Evolutionary conservation across 2,797 vertebrate species (phyloP), one percentile per base, ranked within the genome.

Genomic region (Eulemur rubriventer): DNA sequence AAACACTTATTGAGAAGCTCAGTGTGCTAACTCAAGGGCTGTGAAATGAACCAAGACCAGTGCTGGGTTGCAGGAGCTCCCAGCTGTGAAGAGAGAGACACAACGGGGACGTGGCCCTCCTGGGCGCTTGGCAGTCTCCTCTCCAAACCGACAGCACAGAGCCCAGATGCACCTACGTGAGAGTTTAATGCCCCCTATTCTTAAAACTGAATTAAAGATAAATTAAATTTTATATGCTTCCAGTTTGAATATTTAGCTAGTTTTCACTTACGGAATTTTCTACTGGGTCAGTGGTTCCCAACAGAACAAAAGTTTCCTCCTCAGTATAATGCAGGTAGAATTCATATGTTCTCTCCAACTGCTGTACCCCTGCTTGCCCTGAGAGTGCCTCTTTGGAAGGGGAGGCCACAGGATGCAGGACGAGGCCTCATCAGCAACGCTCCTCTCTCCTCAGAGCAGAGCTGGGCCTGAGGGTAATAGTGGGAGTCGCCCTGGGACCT

Each of bases 151-250:
- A 72, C 57, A 81, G 59, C 67, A 24, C 20, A 38, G 52, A 52
- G 35, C 52, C 33, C 69, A 69, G 63, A 28, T 28, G 52, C 10
- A 16, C 33, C 26, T n/a, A 48, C 52, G 20, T 0, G 11, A 9
- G 17, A 43, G 26, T 57, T 41, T 24, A 11, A 43, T 46, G 46
- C 52, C 67, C 35, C 59, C 50, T 57, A 14, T 73, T 86, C 41
- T 93, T 81, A 90, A 82, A 89, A 14, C 61, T 72, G 38, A 82
- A 17, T 57, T 94, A 52, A 82, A 82, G 22, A 38, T 55, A 61
- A 70, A 85, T 35, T 55, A 38, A 30, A 80, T 43, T 70, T 48
- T 69, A 28, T 69, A 18, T 75, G 55, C 46, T 87, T 63, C 41
- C 61, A 48, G 30, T 67, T 28, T 82, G 87, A 92, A 70, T 24